Evolutionary conservation across 2,888 invertebrate species (phyloP), one percentile per base, ranked within the genome.

Genomic region (Oscheius sp.): DNA sequence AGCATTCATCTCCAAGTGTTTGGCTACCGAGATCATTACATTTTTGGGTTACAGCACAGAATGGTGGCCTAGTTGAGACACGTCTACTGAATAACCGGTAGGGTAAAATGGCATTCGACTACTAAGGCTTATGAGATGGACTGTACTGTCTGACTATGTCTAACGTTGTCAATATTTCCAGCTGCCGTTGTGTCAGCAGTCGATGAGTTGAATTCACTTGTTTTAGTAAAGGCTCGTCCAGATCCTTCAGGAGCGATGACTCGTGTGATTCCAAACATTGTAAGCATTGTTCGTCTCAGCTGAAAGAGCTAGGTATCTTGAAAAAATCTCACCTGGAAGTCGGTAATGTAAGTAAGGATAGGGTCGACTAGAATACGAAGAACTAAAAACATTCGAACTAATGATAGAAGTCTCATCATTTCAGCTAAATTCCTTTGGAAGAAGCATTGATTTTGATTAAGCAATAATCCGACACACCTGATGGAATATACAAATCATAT

Each of bases 341-440:
- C 84, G 1, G 82, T 84, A 36, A 84, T 68, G 56, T 81, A 84
- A 12, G 77, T 72, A 2, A 84, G 49, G 30, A 84, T 72, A 0
- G 84, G 84, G 68, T 84, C 84, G 32, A 83, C 50, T 32, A 80
- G 72, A 50, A 83, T 81, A 24, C 84, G 61, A 12, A 79, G 50
- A 0, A 84, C 68, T 4, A 84, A 59, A 32, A 75, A 73, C 14
- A 69, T 67, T 64, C 76, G 67, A 17, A 75, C 74, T 20, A 74
- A 68, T n/a, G 74, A 74, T 4, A 81, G 54, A 0, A 80, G 47
- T n/a, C 75, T 63, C 73, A 79, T 79, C 78, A 82, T 77, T 49
- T 76, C 77, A 0, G 77, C 69, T 64, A 71, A 78, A 49, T 83
- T 77, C 47, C 75, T 49, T 68, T 77, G 76, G 70, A 80, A 83